These are phyloP conservation scores for Entomyzon cyanotis DNA, from an alignment of 2,113 vertebrate species.

Conservation along the genomic window DNA sequence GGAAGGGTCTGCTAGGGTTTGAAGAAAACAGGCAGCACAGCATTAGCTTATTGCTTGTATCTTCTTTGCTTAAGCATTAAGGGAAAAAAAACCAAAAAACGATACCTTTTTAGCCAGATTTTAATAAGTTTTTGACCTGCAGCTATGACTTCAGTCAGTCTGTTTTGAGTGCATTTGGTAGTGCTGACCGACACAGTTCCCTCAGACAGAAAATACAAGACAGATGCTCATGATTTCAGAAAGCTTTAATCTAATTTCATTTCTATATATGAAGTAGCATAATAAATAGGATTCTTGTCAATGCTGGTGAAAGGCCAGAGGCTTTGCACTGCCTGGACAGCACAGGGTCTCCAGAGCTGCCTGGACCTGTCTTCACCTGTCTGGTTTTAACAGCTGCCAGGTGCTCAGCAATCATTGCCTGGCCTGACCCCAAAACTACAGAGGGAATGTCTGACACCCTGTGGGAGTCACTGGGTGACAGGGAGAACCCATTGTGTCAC, in stretches of 20 bases:
- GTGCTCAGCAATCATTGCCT: not conserved
- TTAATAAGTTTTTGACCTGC: not conserved
- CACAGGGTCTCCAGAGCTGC: not conserved
- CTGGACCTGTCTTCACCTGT: not conserved
- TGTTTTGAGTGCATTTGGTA: not conserved
- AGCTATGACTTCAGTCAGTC: not conserved
- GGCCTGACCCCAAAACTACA: not conserved
- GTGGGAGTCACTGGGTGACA: fast-evolving
- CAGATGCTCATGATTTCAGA: slow-evolving; percentile 23
- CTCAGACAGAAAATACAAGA: not conserved
- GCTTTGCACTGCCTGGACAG: not conserved
- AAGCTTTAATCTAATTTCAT: slow-evolving; percentile 21
- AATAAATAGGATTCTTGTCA: not conserved
- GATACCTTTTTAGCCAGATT: not conserved
- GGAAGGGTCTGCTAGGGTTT: not conserved
- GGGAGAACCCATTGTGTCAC: not conserved
- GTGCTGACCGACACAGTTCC: not conserved
- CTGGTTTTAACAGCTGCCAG: not conserved
- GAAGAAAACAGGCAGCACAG: not conserved
- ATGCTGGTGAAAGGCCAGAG: not conserved
- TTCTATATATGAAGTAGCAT: not conserved
- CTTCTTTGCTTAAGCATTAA: not conserved
- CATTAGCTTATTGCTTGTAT: not conserved
- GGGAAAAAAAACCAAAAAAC: not conserved
- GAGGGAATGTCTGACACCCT: not conserved